These are phyloP conservation scores for Pterostichus niger DNA, from an alignment of 2,888 invertebrate species.

Conservation along the genomic window DNA sequence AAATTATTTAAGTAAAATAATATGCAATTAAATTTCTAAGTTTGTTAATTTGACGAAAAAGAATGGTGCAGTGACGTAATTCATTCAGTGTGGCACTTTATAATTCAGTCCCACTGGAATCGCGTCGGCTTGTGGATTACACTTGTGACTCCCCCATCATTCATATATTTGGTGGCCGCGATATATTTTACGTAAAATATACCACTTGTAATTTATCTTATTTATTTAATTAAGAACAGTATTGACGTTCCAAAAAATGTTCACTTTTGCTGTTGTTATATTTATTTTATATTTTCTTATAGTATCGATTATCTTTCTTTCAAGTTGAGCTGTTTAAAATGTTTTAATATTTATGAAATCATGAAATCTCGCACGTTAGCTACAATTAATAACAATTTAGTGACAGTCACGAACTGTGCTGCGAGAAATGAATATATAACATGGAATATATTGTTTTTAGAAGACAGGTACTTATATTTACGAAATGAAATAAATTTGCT, in stretches of 20 bases:
- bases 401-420: conserved; percentile 25
- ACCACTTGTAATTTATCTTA: no score
- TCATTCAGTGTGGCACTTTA: no score
- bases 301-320: conserved; percentile 21
- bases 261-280: neutral
- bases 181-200: no score
- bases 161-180: no score
- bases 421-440: conserved; percentile 1
- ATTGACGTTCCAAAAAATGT: neutral
- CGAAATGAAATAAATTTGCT: neutral
- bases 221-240: no score
- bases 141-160: no score
- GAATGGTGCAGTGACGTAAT: no score
- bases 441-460: conserved; percentile 4
- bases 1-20: no score
- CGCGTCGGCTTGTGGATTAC: no score
- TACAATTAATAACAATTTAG: conserved; percentile 20
- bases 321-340: conserved; percentile 5
- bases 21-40: no score
- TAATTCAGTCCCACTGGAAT: no score
- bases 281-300: neutral
- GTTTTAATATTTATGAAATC: conserved; percentile 36
- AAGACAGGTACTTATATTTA: conserved; percentile 5
- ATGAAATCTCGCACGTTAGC: conserved; percentile 27
- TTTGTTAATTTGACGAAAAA: no score